Evolutionary conservation across 2,888 invertebrate species (phyloP).

Genomic region (Yponomeuta plumbellus): DNA sequence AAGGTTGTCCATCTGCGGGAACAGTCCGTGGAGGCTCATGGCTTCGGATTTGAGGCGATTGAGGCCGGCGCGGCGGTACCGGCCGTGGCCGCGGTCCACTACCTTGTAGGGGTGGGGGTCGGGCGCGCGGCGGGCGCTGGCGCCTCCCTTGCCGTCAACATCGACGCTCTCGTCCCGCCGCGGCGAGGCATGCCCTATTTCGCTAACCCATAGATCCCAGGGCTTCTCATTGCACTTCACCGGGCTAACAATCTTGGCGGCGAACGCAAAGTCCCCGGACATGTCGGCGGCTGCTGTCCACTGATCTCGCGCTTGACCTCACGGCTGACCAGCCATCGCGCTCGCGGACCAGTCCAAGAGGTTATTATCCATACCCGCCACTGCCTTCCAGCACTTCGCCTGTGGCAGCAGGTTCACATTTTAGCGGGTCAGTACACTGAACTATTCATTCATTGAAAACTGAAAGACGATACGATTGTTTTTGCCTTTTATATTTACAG

Average conservation of each 20-base stretch:
- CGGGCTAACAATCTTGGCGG: constrained; percentile 64
- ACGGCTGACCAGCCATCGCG: constrained; percentile 61
- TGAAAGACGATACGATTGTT: constrained; percentile 68
- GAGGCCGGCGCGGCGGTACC: constrained; percentile 62
- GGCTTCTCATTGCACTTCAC: constrained; percentile 70
- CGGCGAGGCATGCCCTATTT: constrained; percentile 68
- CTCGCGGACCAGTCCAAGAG: constrained; percentile 60
- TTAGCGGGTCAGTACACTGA: constrained; percentile 54
- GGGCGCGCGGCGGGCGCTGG: constrained; percentile 39
- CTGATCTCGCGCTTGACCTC: constrained; percentile 18
- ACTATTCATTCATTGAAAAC: constrained; percentile 51
- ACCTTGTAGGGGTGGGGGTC: constrained; percentile 53
- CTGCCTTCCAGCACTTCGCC: constrained; percentile 43
- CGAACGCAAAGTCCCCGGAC: constrained; percentile 63
- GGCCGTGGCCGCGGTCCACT: constrained; percentile 31
- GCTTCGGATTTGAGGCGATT: constrained; percentile 75
- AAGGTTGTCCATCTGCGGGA: constrained; percentile 86
- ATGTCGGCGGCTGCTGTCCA: constrained; percentile 35
- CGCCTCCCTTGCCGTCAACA: constrained; percentile 47
- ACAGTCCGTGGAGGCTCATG: constrained; percentile 86
- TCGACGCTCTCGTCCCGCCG: constrained; percentile 60
- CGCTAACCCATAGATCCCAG: constrained; percentile 71
- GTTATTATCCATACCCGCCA: constrained; percentile 73
- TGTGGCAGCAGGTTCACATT: constrained; percentile 56
- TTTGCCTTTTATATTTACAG: constrained; percentile 74